Base-by-base conservation (phyloP, 2,888 invertebrate species). In the Aethes cnicana region DNA sequence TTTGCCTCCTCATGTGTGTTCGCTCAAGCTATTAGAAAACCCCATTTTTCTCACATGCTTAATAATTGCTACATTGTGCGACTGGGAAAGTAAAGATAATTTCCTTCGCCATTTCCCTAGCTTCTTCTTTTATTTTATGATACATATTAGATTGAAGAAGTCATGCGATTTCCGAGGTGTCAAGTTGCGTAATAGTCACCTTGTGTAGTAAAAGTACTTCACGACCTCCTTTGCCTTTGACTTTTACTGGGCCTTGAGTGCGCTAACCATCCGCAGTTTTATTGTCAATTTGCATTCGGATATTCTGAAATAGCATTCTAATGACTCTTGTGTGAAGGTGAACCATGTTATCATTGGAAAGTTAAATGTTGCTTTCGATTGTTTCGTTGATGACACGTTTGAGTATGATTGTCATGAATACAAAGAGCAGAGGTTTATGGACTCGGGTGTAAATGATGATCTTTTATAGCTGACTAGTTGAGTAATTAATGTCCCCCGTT, bases 51-150 rank as follows among this genome's bases (percentile, higher is more conserved):
- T 37, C 35, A 50, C 39, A 23, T 14, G 37, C 14, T 16, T 16
- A 36, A 42, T 12, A 3, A 23, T 39, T 14, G 33, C 20, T 25
- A 25, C 44, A 33, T 39, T 50, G 50, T 49, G 42, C 11, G 18
- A 44, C 14, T 46, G 44, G 32, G 52, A 52, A 46, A 39, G 39
- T 52, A 52, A 52, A 46, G 39, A 52, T 26, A 49, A 42, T 46
- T 52, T 52, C 52, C 39, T 46, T 46, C 52, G 52, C 44, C 39
- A 52, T 46, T 52, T 52, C 52, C 37, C 39, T 46, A 23, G 6
- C 17, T 36, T 17, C n/a, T 3, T 17, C 16, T 17, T 20, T 16
- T 2, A 7, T 12, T 9, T 7, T 6, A 33, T 23, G 33, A 2
- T 21, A 18, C 25, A 47, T 25, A 35, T 26, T 11, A n/a, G n/a